These are phyloP conservation scores for Steinernema carpocapsae DNA, from an alignment of 2,888 invertebrate genomes.

Conservation along the genomic window DNA sequence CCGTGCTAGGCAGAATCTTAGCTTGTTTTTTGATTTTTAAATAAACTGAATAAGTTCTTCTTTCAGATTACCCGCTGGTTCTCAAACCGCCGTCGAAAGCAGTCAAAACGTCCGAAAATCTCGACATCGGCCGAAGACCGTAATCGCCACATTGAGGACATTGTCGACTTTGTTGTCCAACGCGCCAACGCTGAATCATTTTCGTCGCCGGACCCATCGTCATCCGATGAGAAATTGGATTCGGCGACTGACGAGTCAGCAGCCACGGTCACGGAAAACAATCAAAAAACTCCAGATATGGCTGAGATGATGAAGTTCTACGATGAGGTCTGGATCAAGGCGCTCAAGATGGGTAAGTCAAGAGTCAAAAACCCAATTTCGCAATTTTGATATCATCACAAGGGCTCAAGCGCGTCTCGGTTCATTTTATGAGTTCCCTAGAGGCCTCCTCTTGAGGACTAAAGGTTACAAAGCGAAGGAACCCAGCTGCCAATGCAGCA, in stretches of 20 bases:
- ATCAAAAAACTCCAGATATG: neutral
- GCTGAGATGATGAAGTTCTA: neutral
- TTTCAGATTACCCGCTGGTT: slow-evolving; percentile 23
- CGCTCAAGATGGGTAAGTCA: slow-evolving; percentile 25
- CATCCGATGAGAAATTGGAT: slow-evolving; percentile 9
- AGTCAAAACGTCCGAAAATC: slow-evolving; percentile 10
- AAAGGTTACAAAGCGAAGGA: slow-evolving; percentile 4
- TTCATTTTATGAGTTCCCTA: no score
- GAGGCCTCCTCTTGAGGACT: neutral
- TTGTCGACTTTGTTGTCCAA: slow-evolving; percentile 14
- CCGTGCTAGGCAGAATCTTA: neutral
- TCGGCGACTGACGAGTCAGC: neutral
- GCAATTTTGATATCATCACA: no score
- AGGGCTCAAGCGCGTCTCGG: no score
- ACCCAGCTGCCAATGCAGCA: slow-evolving; percentile 15
- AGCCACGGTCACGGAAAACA: neutral
- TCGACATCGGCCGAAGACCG: slow-evolving; percentile 19
- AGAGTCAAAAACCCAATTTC: no score
- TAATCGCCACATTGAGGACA: slow-evolving; percentile 6
- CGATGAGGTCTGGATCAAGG: slow-evolving; percentile 24
- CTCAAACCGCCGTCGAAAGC: slow-evolving; percentile 19
- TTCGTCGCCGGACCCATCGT: slow-evolving; percentile 6
- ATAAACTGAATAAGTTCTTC: neutral
- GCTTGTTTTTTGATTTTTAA: neutral
- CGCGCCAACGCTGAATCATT: neutral